Conservation (phyloP, 2,797 vertebrate species). For the Poeciliopsis turneri region DNA sequence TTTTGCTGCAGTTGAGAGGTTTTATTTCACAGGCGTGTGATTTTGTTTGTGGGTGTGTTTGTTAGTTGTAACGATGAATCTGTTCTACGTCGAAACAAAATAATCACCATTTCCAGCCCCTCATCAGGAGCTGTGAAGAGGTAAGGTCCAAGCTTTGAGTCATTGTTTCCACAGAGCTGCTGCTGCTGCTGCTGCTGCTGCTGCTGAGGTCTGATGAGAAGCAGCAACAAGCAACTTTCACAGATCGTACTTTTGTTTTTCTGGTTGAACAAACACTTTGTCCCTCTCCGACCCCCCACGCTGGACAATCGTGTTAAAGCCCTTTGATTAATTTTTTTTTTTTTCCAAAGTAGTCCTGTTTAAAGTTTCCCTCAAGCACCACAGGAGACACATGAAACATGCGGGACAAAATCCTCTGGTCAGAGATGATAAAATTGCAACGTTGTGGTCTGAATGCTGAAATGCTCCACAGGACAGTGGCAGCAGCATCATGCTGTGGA, state of each 20-base stretch:
- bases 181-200: conserved; percentile 19
- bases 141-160: conserved; percentile 62
- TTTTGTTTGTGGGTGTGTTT: conserved; percentile 40
- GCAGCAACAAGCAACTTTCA: conserved; percentile 40
- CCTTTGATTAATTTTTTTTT: background rate
- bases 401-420: background rate
- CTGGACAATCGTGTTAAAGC: background rate
- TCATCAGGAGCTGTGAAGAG: conserved; percentile 62
- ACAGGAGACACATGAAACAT: background rate
- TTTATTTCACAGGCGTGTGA: conserved; percentile 42
- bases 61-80: conserved; percentile 55
- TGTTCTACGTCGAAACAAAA: conserved; percentile 50
- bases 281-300: background rate
- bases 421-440: background rate
- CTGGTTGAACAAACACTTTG: background rate
- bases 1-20: conserved; percentile 28
- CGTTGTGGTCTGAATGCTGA: background rate
- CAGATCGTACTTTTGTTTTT: conserved; percentile 7
- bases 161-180: conserved; percentile 73
- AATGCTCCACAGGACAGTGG: background rate
- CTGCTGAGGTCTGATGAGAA: conserved; percentile 40
- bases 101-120: background rate
- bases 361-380: background rate
- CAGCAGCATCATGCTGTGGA: background rate
- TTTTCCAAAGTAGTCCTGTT: background rate